A percentile compares a stretch with the other conserved stretches of the same genome.
These are phyloP conservation scores for Pollenia amentaria DNA, from an alignment of 2,888 invertebrate species.

Conservation along the genomic window DNA sequence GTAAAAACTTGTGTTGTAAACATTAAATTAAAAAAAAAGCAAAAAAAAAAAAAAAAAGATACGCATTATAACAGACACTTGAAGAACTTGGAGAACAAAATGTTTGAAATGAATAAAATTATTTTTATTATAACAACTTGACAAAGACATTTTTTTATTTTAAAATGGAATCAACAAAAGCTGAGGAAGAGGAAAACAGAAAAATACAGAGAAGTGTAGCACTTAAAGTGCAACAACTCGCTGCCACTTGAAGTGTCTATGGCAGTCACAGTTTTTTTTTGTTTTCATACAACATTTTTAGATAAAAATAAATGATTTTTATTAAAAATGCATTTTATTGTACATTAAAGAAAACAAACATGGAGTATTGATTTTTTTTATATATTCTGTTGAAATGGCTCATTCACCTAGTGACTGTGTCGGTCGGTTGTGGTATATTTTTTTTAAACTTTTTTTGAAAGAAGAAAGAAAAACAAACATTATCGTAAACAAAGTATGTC, in stretches of 20 bases:
- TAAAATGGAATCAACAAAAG: slow-evolving; percentile 37
- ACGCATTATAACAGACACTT: slow-evolving; percentile 47
- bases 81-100: slow-evolving; percentile 33
- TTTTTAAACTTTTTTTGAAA: background rate
- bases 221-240: slow-evolving; percentile 63
- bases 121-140: slow-evolving; percentile 49
- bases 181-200: slow-evolving; percentile 20
- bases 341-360: background rate
- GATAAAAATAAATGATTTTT: slow-evolving; percentile 25
- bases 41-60: slow-evolving; percentile 2
- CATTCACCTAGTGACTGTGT: slow-evolving; percentile 34
- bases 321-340: slow-evolving; percentile 30
- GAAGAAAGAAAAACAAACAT: slow-evolving; percentile 48
- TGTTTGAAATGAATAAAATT: slow-evolving; percentile 46
- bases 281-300: background rate
- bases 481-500: slow-evolving; percentile 62
- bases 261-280: slow-evolving; percentile 45
- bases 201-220: slow-evolving; percentile 21
- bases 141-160: slow-evolving; percentile 47
- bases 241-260: slow-evolving; percentile 69
- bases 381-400: slow-evolving; percentile 9
- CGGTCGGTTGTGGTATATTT: slow-evolving; percentile 36
- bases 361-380: slow-evolving; percentile 28
- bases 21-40: slow-evolving; percentile 3
- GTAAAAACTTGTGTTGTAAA: slow-evolving; percentile 38